Percentiles rank a stretch among this genome's conserved stretches.
Evolutionary conservation across 2,797 vertebrate genomes (phyloP).

Genomic region (Premnoplex brunnescens): DNA sequence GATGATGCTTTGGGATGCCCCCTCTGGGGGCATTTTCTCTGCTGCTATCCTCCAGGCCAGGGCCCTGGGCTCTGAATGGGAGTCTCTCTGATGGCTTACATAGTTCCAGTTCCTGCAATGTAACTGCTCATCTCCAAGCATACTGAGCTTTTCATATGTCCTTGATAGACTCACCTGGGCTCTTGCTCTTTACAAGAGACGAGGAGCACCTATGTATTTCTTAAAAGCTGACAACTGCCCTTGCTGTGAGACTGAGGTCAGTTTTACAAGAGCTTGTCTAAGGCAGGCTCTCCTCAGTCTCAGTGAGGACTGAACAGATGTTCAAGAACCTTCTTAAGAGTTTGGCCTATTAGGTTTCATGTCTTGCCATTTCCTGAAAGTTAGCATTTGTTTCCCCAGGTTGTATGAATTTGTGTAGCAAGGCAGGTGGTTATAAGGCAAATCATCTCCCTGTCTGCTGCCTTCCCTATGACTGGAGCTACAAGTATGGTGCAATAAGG

Average conservation of each 20-base stretch:
- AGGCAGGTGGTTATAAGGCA: neutral
- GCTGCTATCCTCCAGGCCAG: neutral
- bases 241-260: neutral
- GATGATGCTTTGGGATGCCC: neutral
- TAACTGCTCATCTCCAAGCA: neutral
- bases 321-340: neutral
- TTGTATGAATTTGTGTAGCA: neutral
- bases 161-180: neutral
- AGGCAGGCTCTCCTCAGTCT: neutral
- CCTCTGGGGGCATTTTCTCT: neutral
- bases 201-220: neutral
- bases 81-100: neutral
- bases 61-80: neutral
- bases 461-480: neutral
- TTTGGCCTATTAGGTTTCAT: neutral
- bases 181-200: neutral
- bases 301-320: neutral
- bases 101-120: neutral
- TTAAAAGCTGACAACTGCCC: neutral
- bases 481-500: neutral
- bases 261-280: neutral
- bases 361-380: neutral
- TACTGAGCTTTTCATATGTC: neutral
- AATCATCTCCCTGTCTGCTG: neutral
- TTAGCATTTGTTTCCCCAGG: neutral